Evolutionary conservation across 2,113 vertebrate genomes (phyloP).

Genomic region (Ophiodon elongatus): DNA sequence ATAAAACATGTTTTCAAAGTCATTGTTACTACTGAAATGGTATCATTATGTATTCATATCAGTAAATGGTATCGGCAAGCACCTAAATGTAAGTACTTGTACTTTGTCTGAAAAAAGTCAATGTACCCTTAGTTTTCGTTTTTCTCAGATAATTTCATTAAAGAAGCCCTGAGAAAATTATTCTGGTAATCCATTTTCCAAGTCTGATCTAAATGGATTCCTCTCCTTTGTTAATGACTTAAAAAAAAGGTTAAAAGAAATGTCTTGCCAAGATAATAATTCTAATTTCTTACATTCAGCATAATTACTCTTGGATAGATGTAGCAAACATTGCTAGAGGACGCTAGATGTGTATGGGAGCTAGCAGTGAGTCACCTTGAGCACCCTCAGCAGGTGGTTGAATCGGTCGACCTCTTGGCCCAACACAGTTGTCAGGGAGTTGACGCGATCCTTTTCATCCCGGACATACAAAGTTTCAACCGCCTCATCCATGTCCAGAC

Average conservation of each 20-base stretch:
- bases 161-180: neutral
- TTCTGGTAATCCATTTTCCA: neutral
- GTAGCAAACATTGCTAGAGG: neutral
- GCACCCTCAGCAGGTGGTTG: conserved; percentile 84
- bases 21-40: no score
- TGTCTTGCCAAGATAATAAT: no score
- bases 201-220: neutral
- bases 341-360: neutral
- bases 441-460: conserved; percentile 83
- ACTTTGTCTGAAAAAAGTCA: neutral
- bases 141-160: neutral
- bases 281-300: no score
- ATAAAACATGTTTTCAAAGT: no score
- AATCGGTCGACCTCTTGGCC: conserved; percentile 88
- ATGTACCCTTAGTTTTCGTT: no score
- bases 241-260: neutral
- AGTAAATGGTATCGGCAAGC: no score
- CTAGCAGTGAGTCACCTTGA: conserved; percentile 71
- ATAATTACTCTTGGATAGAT: neutral
- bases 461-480: conserved; percentile 81
- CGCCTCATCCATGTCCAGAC: conserved; percentile 85
- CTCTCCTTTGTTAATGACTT: no score
- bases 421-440: conserved; percentile 87
- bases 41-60: no score
- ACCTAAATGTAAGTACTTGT: no score